Percentiles rank a stretch among this genome's conserved stretches.
These are phyloP conservation scores for Mugil cephalus DNA, from an alignment of 2,113 vertebrate genomes.

Conservation along the genomic window DNA sequence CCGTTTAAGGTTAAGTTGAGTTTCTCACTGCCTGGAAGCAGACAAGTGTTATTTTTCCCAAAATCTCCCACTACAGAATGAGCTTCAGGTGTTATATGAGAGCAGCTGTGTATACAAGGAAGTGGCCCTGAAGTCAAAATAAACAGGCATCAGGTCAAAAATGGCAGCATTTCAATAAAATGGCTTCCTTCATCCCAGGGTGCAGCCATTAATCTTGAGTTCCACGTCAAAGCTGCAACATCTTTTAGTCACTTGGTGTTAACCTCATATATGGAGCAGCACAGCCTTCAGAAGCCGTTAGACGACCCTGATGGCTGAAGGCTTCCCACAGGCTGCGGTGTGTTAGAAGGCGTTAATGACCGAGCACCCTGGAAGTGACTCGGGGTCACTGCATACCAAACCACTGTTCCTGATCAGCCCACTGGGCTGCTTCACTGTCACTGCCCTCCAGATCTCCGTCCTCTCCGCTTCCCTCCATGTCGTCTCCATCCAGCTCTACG, in stretches of 20 bases:
- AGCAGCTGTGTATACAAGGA: not conserved
- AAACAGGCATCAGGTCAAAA: accelerated
- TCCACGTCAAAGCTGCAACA: not conserved
- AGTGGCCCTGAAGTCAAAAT: not conserved
- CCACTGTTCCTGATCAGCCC: slow-evolving; percentile 99
- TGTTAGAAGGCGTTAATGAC: not conserved
- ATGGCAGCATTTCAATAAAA: slow-evolving; percentile 18
- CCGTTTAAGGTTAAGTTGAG: not conserved
- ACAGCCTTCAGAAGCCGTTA: not conserved
- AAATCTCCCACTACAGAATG: not conserved
- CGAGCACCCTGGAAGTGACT: not conserved
- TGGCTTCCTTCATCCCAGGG: not conserved
- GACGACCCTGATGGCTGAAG: slow-evolving; percentile 1
- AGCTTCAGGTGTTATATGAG: not conserved
- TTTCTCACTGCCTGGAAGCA: not conserved
- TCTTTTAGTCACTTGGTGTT: not conserved
- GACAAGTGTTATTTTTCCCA: not conserved
- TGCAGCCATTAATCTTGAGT: not conserved
- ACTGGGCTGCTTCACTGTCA: slow-evolving; percentile 97
- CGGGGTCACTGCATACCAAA: slow-evolving; percentile 95
- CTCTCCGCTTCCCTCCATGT: slow-evolving; percentile 99
- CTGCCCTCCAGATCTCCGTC: slow-evolving; percentile 98
- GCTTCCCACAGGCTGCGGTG: not conserved
- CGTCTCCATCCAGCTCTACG: slow-evolving; percentile 97
- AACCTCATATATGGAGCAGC: not conserved